Conservation (phyloP, 1,140 invertebrate species). For the Trichonephila clavipes region DNA sequence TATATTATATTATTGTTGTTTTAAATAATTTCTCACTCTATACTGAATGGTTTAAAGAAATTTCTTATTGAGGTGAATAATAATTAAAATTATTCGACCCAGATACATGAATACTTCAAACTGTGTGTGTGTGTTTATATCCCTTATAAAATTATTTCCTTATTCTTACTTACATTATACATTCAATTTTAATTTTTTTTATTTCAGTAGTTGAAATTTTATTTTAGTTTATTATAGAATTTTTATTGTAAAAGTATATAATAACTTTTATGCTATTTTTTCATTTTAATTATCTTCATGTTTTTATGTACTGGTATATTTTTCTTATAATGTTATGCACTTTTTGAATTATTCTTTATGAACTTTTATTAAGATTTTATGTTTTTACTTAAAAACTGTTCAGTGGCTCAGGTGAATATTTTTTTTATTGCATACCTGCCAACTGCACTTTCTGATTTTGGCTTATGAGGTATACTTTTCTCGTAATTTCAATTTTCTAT, state of each 20-base stretch:
- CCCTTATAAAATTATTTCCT: not conserved
- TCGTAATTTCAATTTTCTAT: conserved; percentile 40
- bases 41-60: too few relatives aligned
- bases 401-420: conserved; percentile 68
- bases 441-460: conserved; percentile 68
- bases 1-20: too few relatives aligned
- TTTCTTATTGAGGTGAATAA: too few relatives aligned
- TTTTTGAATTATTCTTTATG: conserved; percentile 20
- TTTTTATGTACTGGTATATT: not conserved
- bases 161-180: too few relatives aligned
- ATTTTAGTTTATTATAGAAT: too few relatives aligned
- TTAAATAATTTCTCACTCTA: too few relatives aligned
- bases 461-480: conserved; percentile 73
- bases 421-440: conserved; percentile 74
- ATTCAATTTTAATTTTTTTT: too few relatives aligned
- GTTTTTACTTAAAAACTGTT: conserved; percentile 49
- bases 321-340: not conserved
- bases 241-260: too few relatives aligned
- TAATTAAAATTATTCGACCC: too few relatives aligned
- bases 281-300: not conserved
- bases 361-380: conserved; percentile 14
- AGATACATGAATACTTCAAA: not conserved
- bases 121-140: too few relatives aligned
- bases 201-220: too few relatives aligned
- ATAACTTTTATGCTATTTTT: not conserved